A percentile compares a stretch with the other conserved stretches of the same genome.
phyloP scores from a whole-genome alignment of 2,113 vertebrate species.

The Halichoerus grypus region DNA sequence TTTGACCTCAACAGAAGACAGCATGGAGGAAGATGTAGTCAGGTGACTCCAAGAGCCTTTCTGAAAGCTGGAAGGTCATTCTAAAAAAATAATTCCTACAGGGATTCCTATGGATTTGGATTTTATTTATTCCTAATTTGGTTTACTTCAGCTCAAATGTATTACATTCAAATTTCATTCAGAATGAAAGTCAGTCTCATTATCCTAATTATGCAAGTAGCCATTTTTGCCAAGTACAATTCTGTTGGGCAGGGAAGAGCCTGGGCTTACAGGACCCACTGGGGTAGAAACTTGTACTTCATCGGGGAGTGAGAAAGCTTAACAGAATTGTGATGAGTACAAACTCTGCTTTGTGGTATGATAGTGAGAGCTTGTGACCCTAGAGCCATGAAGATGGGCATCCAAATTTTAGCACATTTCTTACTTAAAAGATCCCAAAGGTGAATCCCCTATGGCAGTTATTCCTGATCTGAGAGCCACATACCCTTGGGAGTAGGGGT shows the following conservation, averaged over 20 bases:
- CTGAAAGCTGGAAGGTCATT: not conserved
- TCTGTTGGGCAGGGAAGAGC: not conserved
- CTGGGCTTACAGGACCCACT: not conserved
- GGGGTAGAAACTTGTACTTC: not conserved
- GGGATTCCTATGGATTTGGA: not conserved
- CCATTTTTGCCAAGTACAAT: not conserved
- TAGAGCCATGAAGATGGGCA: not conserved
- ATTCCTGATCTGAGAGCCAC: not conserved
- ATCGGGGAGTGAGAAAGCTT: not conserved
- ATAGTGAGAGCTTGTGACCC: not conserved
- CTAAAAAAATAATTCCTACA: not conserved
- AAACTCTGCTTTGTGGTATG: not conserved
- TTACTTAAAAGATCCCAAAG: not conserved
- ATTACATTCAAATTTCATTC: constrained; percentile 30
- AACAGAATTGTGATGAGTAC: not conserved
- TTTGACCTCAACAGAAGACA: not conserved
- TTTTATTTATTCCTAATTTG: not conserved
- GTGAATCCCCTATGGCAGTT: not conserved
- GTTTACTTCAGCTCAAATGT: not conserved
- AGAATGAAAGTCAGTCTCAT: not conserved
- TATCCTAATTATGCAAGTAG: not conserved
- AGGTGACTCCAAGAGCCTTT: not conserved
- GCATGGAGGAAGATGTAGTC: not conserved
- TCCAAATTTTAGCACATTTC: not conserved
- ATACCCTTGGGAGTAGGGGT: accelerated